A percentile compares a stretch with the other conserved stretches of the same genome.
Conservation (phyloP, 2,797 vertebrate genomes). For the Rallus crepitans region DNA sequence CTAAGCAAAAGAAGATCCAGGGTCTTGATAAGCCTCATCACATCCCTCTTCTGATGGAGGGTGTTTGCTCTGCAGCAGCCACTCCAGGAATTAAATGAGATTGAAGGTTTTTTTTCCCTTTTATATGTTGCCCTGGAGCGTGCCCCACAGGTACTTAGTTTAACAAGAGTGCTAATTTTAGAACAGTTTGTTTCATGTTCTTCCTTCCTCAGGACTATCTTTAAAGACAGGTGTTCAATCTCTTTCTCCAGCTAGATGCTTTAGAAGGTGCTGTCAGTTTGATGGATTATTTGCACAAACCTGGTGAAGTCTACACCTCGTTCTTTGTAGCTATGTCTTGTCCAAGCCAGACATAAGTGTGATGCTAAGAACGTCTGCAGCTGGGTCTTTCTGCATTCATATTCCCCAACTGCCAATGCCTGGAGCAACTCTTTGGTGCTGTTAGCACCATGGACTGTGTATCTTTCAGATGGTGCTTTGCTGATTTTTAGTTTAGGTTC, state of each 20-base stretch:
- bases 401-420: neutral
- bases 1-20: neutral
- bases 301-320: neutral
- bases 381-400: neutral
- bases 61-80: neutral
- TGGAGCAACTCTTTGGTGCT: neutral
- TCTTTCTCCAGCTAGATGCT: neutral
- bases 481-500: neutral
- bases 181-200: neutral
- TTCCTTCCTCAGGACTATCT: neutral
- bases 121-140: accelerated
- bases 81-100: neutral
- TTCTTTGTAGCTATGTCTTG: neutral
- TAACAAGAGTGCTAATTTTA: neutral
- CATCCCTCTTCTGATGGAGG: neutral
- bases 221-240: neutral
- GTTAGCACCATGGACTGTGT: neutral
- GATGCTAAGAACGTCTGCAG: neutral
- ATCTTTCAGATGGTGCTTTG: neutral
- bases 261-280: neutral
- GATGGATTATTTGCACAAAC: neutral
- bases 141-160: neutral
- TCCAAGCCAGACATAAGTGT: neutral
- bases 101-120: neutral
- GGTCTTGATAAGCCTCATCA: neutral